Evolutionary conservation across 2,888 invertebrate genomes (phyloP), one percentile per base, ranked within the genome.

Genomic region (Scrobipalpa costella): DNA sequence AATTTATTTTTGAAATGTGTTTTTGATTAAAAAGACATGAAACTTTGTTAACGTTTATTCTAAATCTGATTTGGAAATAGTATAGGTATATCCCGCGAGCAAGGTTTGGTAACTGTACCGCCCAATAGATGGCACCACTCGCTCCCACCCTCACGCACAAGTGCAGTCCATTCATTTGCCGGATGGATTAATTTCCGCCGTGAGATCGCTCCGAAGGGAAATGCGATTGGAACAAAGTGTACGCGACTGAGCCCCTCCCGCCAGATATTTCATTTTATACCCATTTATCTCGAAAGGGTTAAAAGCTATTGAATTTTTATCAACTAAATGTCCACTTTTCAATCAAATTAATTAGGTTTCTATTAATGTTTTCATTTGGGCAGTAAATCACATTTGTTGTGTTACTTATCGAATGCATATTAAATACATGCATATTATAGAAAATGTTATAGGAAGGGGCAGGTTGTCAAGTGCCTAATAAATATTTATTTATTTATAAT

Each of bases 151-250:
- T 78, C 78, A 85, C 88, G 85, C 85, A 85, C 84, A 88, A 88
- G 85, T 88, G 88, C 85, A 88, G 86, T 81, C 85, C 85, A 89
- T 89, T 90, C 88, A 89, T 90, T 90, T 87, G 83, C 83, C 88
- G 88, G 88, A 90, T 86, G 85, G 83, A 85, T 88, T 90, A 85
- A 90, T 90, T 89, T 90, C 90, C 90, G 88, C 80, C 81, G 83
- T 84, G 88, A 87, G 88, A 90, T 88, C 86, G 86, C 76, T 84
- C 84, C 80, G 85, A 86, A 86, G 85, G 88, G 89, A 89, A 88
- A 88, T 86, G 81, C 85, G 87, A 90, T 89, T 88, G 88, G 87
- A 82, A 87, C 88, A 88, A 89, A 87, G 83, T 85, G 75, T 80
- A 76, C 74, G 75, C 77, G 78, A 75, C 77, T 55, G 55, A 7